Conservation (phyloP, 2,888 invertebrate species). For the Phyto melanocephala region DNA sequence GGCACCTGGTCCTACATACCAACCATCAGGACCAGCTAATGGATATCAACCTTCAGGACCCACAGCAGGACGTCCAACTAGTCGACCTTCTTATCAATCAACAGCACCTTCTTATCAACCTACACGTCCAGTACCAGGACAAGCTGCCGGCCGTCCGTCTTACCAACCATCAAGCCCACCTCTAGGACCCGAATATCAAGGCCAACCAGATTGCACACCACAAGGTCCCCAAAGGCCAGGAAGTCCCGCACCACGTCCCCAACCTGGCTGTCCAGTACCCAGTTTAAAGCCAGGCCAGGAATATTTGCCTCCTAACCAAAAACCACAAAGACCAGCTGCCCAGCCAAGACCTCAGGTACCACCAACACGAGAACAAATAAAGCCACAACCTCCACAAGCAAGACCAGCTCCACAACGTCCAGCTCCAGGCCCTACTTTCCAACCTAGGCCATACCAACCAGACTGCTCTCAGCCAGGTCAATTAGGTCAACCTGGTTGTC, state of each 20-base stretch:
- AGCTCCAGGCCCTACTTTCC: constrained; percentile 24
- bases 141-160: constrained; percentile 64
- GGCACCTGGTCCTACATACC: background rate
- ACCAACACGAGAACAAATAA: background rate
- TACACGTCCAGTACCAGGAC: constrained; percentile 49
- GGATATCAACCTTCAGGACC: constrained; percentile 20
- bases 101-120: constrained; percentile 58
- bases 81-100: constrained; percentile 43
- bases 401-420: constrained; percentile 42
- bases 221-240: constrained; percentile 59
- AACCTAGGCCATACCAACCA: constrained; percentile 18
- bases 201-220: constrained; percentile 67
- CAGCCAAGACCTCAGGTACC: constrained; percentile 43
- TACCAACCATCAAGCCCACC: constrained; percentile 53
- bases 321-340: constrained; percentile 37
- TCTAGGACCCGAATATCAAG: constrained; percentile 64
- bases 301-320: constrained; percentile 67
- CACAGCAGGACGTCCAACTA: constrained; percentile 31
- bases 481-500: constrained; percentile 49
- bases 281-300: constrained; percentile 59
- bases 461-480: constrained; percentile 50
- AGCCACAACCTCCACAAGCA: constrained; percentile 29
- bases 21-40: background rate
- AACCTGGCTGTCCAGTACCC: constrained; percentile 63
- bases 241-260: constrained; percentile 54